Percentiles rank a stretch among this genome's conserved stretches.
These are phyloP conservation scores for Numida meleagris DNA, from an alignment of 2,113 vertebrate genomes.

Conservation along the genomic window DNA sequence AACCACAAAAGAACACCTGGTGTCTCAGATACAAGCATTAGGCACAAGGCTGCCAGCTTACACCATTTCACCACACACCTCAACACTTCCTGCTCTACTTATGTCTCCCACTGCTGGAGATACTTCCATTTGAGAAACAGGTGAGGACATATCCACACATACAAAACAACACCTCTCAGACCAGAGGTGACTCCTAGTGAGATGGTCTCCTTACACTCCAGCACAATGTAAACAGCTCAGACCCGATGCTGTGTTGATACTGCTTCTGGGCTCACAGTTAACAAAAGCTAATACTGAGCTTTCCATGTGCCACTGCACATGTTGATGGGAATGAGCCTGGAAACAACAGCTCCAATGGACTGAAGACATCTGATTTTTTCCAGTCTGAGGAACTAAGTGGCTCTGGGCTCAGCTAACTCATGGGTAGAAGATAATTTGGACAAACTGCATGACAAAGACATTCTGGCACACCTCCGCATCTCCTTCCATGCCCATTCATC, in stretches of 20 bases:
- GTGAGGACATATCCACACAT: accelerated
- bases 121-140: neutral
- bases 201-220: neutral
- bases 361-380: neutral
- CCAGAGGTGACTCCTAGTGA: neutral
- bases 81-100: neutral
- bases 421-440: neutral
- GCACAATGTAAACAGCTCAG: accelerated
- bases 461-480: neutral
- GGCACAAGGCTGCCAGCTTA: neutral
- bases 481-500: no score
- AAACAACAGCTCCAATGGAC: neutral
- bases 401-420: neutral
- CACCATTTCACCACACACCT: neutral
- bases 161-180: neutral
- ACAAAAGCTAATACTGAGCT: neutral
- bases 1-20: neutral
- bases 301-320: neutral
- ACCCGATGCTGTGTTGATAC: accelerated
- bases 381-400: neutral
- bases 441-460: neutral
- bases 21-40: neutral
- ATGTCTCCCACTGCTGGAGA: neutral
- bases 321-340: neutral
- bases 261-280: neutral